Conservation (phyloP, 2,113 vertebrate genomes). For the Mola mola region DNA sequence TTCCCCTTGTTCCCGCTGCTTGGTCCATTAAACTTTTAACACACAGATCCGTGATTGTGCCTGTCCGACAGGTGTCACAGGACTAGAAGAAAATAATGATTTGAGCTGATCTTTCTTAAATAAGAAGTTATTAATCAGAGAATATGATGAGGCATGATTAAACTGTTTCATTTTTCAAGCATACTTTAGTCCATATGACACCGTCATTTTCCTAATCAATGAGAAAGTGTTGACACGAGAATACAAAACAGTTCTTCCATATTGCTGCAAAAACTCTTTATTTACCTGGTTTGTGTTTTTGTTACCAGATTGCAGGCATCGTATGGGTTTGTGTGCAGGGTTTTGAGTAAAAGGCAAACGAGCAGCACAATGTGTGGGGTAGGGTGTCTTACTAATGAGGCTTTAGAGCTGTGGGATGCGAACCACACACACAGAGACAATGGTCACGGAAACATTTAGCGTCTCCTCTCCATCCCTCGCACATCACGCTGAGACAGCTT, state of each 20-base stretch:
- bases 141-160: constrained; percentile 7
- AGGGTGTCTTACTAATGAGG: constrained; percentile 83
- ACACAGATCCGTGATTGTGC: constrained; percentile 71
- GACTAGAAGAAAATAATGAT: constrained; percentile 57
- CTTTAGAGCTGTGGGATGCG: constrained; percentile 74
- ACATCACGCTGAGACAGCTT: constrained; percentile 60
- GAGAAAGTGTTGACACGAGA: constrained; percentile 3
- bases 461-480: constrained; percentile 70
- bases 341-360: constrained; percentile 47
- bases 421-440: constrained; percentile 75
- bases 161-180: neutral
- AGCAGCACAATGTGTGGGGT: constrained; percentile 72
- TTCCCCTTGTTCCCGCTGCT: constrained; percentile 62
- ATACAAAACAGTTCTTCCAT: constrained; percentile 17
- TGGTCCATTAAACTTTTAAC: constrained; percentile 80
- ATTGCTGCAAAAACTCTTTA: constrained; percentile 27
- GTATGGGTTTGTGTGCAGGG: constrained; percentile 31
- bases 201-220: neutral
- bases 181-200: neutral
- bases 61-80: constrained; percentile 70
- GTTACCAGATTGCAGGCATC: constrained; percentile 8
- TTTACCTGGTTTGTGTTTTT: constrained; percentile 1
- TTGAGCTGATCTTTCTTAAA: constrained; percentile 35
- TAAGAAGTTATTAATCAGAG: constrained; percentile 21
- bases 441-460: constrained; percentile 74